Percentiles rank a stretch among this genome's conserved stretches.
Evolutionary conservation across 2,888 invertebrate species (phyloP).

Genomic region (Bugulina stolonifera): DNA sequence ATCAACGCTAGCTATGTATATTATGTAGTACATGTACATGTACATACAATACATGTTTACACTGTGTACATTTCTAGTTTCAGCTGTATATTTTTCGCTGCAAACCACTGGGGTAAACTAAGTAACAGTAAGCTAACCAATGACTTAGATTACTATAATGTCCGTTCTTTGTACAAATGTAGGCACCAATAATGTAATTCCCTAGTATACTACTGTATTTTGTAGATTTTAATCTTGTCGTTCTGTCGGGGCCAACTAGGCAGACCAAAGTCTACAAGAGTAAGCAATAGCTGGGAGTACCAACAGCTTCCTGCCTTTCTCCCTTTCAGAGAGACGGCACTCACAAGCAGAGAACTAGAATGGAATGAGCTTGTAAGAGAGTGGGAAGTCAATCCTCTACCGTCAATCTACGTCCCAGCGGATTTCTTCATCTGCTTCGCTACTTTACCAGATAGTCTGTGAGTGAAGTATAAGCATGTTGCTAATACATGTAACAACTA

Average conservation of each 20-base stretch:
- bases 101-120: too few relatives aligned
- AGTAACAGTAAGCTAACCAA: too few relatives aligned
- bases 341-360: not conserved
- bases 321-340: not conserved
- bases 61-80: too few relatives aligned
- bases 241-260: not conserved
- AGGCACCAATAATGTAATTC: too few relatives aligned
- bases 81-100: too few relatives aligned
- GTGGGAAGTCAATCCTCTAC: not conserved
- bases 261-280: not conserved
- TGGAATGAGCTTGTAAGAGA: not conserved
- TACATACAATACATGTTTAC: too few relatives aligned
- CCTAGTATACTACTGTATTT: too few relatives aligned
- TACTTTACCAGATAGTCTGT: not conserved
- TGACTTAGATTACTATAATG: too few relatives aligned
- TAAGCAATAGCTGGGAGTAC: not conserved
- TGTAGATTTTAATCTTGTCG: not conserved
- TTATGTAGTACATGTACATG: too few relatives aligned
- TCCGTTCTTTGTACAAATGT: too few relatives aligned
- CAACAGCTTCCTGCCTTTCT: not conserved
- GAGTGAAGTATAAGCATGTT: not conserved
- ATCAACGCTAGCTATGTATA: too few relatives aligned
- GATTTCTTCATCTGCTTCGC: not conserved
- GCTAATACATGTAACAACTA: too few relatives aligned
- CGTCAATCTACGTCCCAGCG: not conserved